Conservation (phyloP, 92 coral and sea anemone species). For the Pocillopora meandrina region DNA sequence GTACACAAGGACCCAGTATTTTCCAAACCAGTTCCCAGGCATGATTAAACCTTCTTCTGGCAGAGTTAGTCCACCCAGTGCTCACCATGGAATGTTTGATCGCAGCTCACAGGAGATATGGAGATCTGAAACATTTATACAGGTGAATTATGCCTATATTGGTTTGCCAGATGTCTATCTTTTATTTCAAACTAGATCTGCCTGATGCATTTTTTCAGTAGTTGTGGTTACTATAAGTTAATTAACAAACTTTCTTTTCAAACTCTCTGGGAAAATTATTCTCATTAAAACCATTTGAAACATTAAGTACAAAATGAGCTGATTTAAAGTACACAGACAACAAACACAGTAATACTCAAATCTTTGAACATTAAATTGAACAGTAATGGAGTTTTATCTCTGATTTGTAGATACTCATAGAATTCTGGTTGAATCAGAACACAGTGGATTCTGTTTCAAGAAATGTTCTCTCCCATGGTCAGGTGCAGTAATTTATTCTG, state of each 20-base stretch:
- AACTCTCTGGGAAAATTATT: no score
- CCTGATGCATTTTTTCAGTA: no score
- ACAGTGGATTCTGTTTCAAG: constrained; percentile 79
- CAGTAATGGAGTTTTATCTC: background rate
- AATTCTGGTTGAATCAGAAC: constrained; percentile 95
- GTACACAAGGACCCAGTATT: constrained; percentile 52
- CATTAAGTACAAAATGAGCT: no score
- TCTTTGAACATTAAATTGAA: background rate
- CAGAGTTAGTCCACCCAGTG: constrained; percentile 54
- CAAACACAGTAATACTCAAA: no score
- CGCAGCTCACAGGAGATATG: constrained; percentile 76
- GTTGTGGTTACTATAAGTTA: no score
- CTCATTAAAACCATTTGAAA: no score
- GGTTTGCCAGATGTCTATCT: background rate
- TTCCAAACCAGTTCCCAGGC: constrained; percentile 72
- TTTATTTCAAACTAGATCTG: background rate
- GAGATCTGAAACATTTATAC: constrained; percentile 86
- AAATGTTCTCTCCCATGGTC: constrained; percentile 84
- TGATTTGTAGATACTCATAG: constrained; percentile 72
- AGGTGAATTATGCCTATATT: constrained; percentile 48
- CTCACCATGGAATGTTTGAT: constrained; percentile 72
- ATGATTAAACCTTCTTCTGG: constrained; percentile 72
- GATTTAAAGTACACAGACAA: no score
- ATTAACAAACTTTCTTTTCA: no score
- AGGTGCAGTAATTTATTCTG: constrained; percentile 57